Evolutionary conservation across 2,113 vertebrate species (phyloP).

Genomic region (human): DNA sequence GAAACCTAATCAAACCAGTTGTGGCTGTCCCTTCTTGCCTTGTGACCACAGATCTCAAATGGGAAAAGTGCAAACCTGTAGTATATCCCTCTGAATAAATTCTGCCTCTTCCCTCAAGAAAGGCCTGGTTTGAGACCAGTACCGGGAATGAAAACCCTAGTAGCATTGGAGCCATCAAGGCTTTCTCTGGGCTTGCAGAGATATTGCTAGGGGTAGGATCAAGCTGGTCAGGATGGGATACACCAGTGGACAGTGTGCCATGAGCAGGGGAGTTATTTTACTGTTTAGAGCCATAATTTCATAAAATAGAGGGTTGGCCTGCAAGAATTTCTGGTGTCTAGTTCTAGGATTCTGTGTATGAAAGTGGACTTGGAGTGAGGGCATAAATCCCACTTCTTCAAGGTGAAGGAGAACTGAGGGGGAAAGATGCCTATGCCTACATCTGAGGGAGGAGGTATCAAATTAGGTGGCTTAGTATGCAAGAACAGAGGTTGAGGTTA

Average conservation of each 20-base stretch:
- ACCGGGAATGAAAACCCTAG: not conserved
- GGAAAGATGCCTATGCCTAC: not conserved
- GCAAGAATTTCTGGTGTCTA: not conserved
- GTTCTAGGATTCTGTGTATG: not conserved
- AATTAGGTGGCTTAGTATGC: not conserved
- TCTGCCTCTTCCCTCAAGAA: not conserved
- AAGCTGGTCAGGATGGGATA: not conserved
- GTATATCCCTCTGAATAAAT: not conserved
- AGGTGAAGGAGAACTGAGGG: not conserved
- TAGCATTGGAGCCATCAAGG: not conserved
- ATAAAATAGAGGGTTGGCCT: not conserved
- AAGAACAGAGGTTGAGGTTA: not conserved
- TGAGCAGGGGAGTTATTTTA: not conserved
- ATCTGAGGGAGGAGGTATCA: not conserved
- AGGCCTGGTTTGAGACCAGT: not conserved
- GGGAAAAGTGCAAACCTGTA: not conserved
- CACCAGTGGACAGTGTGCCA: not conserved
- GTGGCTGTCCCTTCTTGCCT: not conserved
- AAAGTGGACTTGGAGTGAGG: not conserved
- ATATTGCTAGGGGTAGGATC: too few species aligned
- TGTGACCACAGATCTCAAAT: not conserved
- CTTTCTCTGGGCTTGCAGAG: not conserved
- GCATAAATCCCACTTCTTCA: not conserved
- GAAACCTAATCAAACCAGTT: constrained; percentile 36
- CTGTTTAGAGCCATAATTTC: not conserved